Evolutionary conservation across 2,113 vertebrate species (phyloP).

Genomic region (Cephalopterus ornatus): DNA sequence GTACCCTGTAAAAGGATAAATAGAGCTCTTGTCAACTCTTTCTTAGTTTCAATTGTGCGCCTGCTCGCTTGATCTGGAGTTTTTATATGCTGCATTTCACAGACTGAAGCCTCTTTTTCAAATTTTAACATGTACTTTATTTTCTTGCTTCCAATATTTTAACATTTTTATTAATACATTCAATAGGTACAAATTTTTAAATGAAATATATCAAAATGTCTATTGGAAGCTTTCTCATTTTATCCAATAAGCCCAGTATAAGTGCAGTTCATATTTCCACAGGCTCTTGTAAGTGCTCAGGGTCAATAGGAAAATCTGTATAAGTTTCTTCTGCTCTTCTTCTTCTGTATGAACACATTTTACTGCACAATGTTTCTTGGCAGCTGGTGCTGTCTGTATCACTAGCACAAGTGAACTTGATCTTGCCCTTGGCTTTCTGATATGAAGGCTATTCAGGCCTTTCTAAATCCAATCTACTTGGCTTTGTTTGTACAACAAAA

Average conservation of each 20-base stretch:
- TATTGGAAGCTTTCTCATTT: not conserved
- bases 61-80: not conserved
- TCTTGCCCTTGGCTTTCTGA: not conserved
- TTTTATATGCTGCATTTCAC: not conserved
- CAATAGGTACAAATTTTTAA: not conserved
- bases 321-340: not conserved
- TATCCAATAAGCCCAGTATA: not conserved
- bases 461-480: not conserved
- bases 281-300: not conserved
- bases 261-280: not conserved
- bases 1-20: not conserved
- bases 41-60: not conserved
- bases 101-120: not conserved
- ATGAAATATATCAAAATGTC: not conserved
- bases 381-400: not conserved
- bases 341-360: not conserved
- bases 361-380: not conserved
- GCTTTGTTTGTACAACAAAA: not conserved
- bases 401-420: not conserved
- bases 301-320: not conserved
- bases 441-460: not conserved
- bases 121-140: not conserved
- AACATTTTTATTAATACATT: not conserved
- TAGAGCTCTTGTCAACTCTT: not conserved
- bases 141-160: not conserved